Evolutionary conservation across 1,140 invertebrate species (phyloP), one percentile per base, ranked within the genome.

Genomic region (Drosophila suzukii): DNA sequence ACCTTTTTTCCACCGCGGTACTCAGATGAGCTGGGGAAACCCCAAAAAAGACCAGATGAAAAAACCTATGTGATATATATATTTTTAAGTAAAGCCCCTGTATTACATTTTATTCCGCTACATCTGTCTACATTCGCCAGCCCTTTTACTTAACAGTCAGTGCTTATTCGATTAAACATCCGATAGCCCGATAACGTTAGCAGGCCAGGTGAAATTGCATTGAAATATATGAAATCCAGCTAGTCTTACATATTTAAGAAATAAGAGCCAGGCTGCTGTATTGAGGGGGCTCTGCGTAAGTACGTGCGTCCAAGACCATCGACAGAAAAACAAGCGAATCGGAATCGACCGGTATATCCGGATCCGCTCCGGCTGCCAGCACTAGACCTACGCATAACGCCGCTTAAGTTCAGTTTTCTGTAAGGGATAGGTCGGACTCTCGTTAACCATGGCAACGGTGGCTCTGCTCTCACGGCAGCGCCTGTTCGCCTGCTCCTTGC

Each of bases 181-280:
- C 15, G 32, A 20, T 36, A 53, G 10, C 32, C 10, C 32, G 43
- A 46, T 46, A 11, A 46, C 43, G 15, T 34, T 38, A 54, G 60
- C 46, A 66, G 65, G 46, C 65, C 59, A 67, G 46, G 36, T 66
- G 61, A 68, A 67, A 68, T 34, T 34, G 32, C 32, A 10, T 34
- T 34, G 8, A 34, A 8, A 34, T 34, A 34, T 34, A 34, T 34
- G 32, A 34, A 34, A 34, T 34, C 7, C 7, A 10, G 8, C 32
- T 34, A 34, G 32, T 34, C 32, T 6, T 10, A 34, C 32, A 8
- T 34, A 34, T 34, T 34, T 34, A 34, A 34, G 32, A 7, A 32
- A 1, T 32, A 32, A 32, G 2, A 32, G 30, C 7, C 30, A 8
- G 30, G 30, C 30, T 32, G 8, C 13, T 49, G n/a, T n/a, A 53